Base-by-base conservation (phyloP, 2,113 vertebrate species). In the Cheilinus undulatus region DNA sequence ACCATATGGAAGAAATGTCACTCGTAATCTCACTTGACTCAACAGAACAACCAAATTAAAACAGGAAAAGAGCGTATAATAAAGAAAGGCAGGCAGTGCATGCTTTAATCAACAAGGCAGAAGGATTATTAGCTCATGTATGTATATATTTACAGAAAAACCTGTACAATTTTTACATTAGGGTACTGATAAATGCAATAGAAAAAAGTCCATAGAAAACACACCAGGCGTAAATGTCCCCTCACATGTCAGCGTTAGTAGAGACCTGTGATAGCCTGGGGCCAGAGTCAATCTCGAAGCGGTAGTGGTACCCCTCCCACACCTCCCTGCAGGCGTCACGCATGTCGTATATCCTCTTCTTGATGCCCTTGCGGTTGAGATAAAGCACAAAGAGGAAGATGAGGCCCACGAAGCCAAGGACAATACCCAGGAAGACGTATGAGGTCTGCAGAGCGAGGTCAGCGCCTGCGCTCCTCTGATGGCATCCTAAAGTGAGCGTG, bases 301-400 rank as follows among this genome's bases (percentile, higher is more conserved):
- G 91, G 75, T 95, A 95, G 73, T 92, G 94, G 69, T 94, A 94
- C 3, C 94, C 93, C 24, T 95, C 94, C 90, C 92, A 91, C 76
- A 94, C 89, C 81, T 94, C 93, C 27, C 91, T 87, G 86, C 94
- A 94, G 56, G 94, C 87, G 2, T 95, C 93, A 1, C 94, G 88
- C 84, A 91, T 36, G 52, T 94, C 91, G 1, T 92, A 89, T 70
- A 92, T 67, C 23, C 94, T 91, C 50, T 89, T 93, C 82, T 95
- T 95, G 76, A 95, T 95, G 56, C 93, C 94, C 73, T 86, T 92
- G n/a, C 93, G 92, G 83, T 95, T 95, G 28, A 95, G 92, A 63
- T 95, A 95, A 4, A 95, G 94, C 7, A 95, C 94, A 9, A 95
- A 93, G 19, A 95, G 93, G 77, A 95, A 95, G 73, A 94, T 78